Percentiles rank a stretch among this genome's conserved stretches.
These are phyloP conservation scores for Heterodera filipjevi DNA, from an alignment of 2,888 invertebrate genomes.

Conservation along the genomic window DNA sequence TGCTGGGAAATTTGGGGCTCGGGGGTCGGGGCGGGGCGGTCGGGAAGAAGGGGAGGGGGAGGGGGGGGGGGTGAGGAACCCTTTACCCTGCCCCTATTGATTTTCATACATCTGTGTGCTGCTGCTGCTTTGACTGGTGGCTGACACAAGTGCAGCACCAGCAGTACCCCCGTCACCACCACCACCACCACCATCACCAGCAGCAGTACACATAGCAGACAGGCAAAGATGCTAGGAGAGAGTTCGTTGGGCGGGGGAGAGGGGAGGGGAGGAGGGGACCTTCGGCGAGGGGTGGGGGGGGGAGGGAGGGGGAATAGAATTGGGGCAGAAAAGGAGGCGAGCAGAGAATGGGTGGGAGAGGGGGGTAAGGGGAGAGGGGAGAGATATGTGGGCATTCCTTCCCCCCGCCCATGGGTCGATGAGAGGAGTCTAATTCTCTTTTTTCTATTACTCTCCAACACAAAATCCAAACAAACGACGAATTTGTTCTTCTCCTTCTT, in stretches of 20 bases:
- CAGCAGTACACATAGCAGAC: slow-evolving; percentile 4
- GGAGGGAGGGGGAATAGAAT: not conserved
- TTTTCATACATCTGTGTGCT: not conserved
- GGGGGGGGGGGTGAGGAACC: not conserved
- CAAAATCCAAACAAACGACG: slow-evolving; percentile 3
- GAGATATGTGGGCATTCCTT: slow-evolving; percentile 10
- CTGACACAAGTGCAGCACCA: slow-evolving; percentile 2
- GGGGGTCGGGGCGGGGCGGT: too few relatives aligned
- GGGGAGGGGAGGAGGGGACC: not conserved
- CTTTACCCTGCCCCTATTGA: not conserved
- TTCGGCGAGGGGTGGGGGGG: not conserved
- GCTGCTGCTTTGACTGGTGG: slow-evolving; percentile 17
- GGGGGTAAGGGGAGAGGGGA: not conserved
- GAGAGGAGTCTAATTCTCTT: slow-evolving; percentile 10
- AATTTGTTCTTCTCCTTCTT: not conserved
- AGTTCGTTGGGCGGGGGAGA: not conserved
- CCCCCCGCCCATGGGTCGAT: not conserved
- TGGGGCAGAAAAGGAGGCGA: not conserved
- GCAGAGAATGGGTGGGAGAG: not conserved
- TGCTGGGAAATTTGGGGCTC: not conserved
- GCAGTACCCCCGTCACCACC: too few relatives aligned
- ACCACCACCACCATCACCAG: too few relatives aligned
- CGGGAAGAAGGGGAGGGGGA: not conserved
- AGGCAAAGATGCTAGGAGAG: slow-evolving; percentile 4
- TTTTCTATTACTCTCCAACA: not conserved